Evolutionary conservation across 2,113 vertebrate genomes (phyloP).

Genomic region (Callionymus lyra): DNA sequence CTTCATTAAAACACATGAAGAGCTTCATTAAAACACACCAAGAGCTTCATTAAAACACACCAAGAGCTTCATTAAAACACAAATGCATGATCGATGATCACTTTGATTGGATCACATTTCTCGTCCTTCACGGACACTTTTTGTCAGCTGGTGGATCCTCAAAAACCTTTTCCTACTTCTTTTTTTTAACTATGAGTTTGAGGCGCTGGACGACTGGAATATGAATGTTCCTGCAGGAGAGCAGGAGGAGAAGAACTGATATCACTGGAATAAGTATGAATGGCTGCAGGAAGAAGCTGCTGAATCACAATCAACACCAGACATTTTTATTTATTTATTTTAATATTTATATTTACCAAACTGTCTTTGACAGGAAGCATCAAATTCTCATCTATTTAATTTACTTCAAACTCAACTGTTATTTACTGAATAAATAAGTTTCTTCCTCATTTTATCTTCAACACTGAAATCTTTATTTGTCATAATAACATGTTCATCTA

Average conservation of each 20-base stretch:
- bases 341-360: too few species aligned
- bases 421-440: too few species aligned
- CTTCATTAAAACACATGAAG: too few species aligned
- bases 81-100: slow-evolving; percentile 59
- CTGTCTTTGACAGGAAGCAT: too few species aligned
- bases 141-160: slow-evolving; percentile 30
- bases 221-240: slow-evolving; percentile 11
- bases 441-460: too few species aligned
- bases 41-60: too few species aligned
- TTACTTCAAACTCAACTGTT: too few species aligned
- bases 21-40: too few species aligned
- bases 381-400: too few species aligned
- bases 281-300: slow-evolving; percentile 18
- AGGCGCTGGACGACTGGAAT: slow-evolving; percentile 39
- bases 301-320: slow-evolving; percentile 33
- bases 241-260: slow-evolving; percentile 11
- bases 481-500: too few species aligned
- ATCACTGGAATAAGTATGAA: slow-evolving; percentile 30
- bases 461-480: too few species aligned
- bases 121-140: slow-evolving; percentile 24
- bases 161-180: slow-evolving; percentile 9
- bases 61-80: slow-evolving; percentile 66
- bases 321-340: too few species aligned
- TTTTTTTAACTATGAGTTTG: slow-evolving; percentile 40
- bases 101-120: slow-evolving; percentile 57